A percentile compares a stretch with the other conserved stretches of the same genome.
phyloP scores from a whole-genome alignment of 2,888 invertebrate genomes.

The Drosophila quinaria region DNA sequence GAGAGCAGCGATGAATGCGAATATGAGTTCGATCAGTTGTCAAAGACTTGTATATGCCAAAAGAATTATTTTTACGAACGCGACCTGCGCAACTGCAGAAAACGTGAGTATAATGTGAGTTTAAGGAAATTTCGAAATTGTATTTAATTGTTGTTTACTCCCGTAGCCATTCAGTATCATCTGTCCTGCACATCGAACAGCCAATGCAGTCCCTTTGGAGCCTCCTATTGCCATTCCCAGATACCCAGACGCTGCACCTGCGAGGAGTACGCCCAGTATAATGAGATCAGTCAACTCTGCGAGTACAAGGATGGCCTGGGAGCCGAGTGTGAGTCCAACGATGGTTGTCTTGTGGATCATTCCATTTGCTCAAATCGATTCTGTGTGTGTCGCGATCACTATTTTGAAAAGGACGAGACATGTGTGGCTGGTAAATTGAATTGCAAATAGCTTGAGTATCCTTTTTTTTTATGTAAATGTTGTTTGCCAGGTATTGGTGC shows the following conservation, averaged over 20 bases:
- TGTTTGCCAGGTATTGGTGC: slow-evolving; percentile 75
- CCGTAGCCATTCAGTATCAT: slow-evolving; percentile 79
- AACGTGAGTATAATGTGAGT: slow-evolving; percentile 75
- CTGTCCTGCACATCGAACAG: slow-evolving; percentile 84
- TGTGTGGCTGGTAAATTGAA: slow-evolving; percentile 77
- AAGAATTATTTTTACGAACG: slow-evolving; percentile 83
- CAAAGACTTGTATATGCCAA: slow-evolving; percentile 84
- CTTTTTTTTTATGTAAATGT: not conserved
- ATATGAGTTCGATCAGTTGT: slow-evolving; percentile 76
- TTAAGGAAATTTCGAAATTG: too few relatives aligned
- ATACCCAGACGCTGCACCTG: slow-evolving; percentile 84
- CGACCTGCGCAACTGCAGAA: slow-evolving; percentile 83
- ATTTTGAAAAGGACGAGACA: slow-evolving; percentile 69
- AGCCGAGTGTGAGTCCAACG: slow-evolving; percentile 81
- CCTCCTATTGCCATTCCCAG: slow-evolving; percentile 72
- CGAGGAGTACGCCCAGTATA: slow-evolving; percentile 83
- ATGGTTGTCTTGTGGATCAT: slow-evolving; percentile 76
- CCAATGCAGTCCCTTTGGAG: slow-evolving; percentile 85
- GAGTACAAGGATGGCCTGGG: slow-evolving; percentile 82
- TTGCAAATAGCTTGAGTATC: too few relatives aligned
- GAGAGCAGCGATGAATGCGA: slow-evolving; percentile 83
- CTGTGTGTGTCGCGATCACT: slow-evolving; percentile 81
- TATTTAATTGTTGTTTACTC: not conserved
- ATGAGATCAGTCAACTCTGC: slow-evolving; percentile 82
- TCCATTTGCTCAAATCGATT: slow-evolving; percentile 81